Evolutionary conservation across 2,113 vertebrate species (phyloP).

Genomic region (Hypanus sabinus): DNA sequence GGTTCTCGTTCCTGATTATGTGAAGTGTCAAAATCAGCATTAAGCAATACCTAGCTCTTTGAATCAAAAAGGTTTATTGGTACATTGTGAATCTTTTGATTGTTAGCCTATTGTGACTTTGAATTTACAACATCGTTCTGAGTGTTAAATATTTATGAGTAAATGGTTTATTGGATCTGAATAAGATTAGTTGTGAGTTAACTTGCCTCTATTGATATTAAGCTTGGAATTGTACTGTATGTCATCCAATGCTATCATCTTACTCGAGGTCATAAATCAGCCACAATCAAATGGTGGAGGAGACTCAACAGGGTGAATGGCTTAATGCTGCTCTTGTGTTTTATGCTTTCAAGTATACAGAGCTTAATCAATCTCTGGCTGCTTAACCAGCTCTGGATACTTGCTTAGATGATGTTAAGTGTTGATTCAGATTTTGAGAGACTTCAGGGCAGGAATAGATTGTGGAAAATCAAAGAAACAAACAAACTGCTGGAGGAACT

Average conservation of each 20-base stretch:
- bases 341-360: no score
- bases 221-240: not conserved
- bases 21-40: no score
- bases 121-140: not conserved
- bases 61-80: not conserved
- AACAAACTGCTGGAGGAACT: not conserved
- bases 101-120: not conserved
- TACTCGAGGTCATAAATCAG: no score
- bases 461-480: not conserved
- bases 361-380: no score
- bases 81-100: not conserved
- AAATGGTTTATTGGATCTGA: not conserved
- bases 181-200: not conserved
- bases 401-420: not conserved
- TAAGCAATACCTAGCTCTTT: no score
- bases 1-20: no score
- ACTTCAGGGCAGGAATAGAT: not conserved
- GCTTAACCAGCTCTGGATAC: not conserved
- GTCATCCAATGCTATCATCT: not conserved
- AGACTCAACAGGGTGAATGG: no score
- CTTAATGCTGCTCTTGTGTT: no score
- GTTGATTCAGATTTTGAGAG: not conserved
- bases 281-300: no score
- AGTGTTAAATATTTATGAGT: slow-evolving; percentile 1
- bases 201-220: not conserved